Percentiles rank a stretch among this genome's conserved stretches.
phyloP scores from a whole-genome alignment of 2,113 vertebrate genomes.

The Nipponia nippon region DNA sequence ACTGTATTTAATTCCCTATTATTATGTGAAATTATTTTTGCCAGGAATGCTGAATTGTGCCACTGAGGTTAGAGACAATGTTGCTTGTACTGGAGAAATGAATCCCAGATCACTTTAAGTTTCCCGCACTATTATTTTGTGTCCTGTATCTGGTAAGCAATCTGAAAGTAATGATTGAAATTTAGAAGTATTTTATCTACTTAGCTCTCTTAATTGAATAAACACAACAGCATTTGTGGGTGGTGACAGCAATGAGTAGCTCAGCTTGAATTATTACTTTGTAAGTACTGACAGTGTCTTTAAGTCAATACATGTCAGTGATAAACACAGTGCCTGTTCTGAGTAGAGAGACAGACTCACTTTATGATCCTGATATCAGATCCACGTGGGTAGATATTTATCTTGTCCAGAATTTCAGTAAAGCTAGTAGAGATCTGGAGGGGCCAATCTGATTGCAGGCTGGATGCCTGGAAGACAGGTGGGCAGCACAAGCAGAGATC shows the following conservation, averaged over 20 bases:
- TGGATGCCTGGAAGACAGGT: neutral
- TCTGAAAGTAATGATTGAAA: neutral
- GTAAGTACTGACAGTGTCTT: neutral
- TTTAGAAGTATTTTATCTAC: neutral
- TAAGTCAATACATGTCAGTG: neutral
- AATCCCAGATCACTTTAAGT: neutral
- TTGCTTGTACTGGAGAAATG: neutral
- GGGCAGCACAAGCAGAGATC: neutral
- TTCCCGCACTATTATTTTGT: neutral
- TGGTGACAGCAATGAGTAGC: neutral
- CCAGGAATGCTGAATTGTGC: neutral
- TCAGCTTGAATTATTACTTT: neutral
- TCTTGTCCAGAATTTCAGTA: neutral
- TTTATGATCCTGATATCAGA: neutral
- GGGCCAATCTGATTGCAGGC: neutral
- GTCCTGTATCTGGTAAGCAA: neutral
- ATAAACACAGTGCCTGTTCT: neutral
- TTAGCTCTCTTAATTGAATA: neutral
- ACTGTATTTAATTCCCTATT: neutral
- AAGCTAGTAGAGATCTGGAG: neutral
- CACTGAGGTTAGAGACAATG: neutral
- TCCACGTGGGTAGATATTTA: neutral
- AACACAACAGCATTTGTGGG: neutral
- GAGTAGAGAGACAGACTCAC: neutral
- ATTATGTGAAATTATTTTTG: neutral